Conservation (phyloP, 2,888 invertebrate genomes). For the Andricus quercusramuli region DNA sequence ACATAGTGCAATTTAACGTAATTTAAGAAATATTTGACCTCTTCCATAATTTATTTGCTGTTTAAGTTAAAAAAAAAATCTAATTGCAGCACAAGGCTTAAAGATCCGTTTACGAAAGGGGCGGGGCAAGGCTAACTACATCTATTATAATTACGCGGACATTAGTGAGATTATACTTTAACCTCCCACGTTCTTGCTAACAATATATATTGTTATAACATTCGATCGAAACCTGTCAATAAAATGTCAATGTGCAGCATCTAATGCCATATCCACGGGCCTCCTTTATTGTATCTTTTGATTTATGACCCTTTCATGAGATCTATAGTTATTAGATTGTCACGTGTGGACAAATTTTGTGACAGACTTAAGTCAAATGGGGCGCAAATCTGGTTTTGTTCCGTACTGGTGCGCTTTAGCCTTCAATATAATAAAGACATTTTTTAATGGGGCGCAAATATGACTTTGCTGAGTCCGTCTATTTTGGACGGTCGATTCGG, state of each 20-base stretch:
- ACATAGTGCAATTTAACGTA: too few species aligned
- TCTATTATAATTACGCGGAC: slow-evolving; percentile 32
- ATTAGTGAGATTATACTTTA: slow-evolving; percentile 20
- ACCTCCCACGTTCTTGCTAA: slow-evolving; percentile 26
- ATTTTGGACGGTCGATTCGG: too few species aligned
- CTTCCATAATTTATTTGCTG: neutral
- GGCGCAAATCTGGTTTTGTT: too few species aligned
- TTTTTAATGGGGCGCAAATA: too few species aligned
- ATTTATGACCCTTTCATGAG: neutral
- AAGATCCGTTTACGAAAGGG: slow-evolving; percentile 25
- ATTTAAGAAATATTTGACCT: neutral
- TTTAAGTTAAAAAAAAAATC: slow-evolving; percentile 11
- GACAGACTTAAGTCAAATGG: too few species aligned
- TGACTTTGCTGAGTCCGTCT: too few species aligned
- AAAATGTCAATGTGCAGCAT: slow-evolving; percentile 23
- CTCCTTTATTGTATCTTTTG: neutral
- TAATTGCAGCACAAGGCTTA: neutral
- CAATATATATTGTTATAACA: slow-evolving; percentile 29
- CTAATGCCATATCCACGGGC: neutral
- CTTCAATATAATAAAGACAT: too few species aligned
- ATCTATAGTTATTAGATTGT: neutral
- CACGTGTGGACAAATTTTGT: too few species aligned
- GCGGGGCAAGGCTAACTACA: slow-evolving; percentile 38
- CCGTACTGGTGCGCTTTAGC: too few species aligned
- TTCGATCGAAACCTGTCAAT: slow-evolving; percentile 16